Conservation (phyloP, 2,113 vertebrate genomes). For the Synchiropus splendidus region DNA sequence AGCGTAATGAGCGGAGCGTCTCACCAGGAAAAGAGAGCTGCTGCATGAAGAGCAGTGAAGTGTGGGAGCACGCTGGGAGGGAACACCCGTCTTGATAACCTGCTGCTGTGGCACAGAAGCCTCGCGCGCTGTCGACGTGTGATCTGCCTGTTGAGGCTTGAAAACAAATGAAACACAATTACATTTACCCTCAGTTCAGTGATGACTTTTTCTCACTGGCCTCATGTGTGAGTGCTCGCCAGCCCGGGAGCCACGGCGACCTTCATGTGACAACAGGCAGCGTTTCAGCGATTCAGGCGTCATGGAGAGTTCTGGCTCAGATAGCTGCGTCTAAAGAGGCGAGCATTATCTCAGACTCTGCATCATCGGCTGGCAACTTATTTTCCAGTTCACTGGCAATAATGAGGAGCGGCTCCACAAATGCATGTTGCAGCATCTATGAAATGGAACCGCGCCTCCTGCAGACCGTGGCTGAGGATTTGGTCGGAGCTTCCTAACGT, state of each 20-base stretch:
- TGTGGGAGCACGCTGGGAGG: too few species aligned
- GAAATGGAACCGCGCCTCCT: conserved; percentile 5
- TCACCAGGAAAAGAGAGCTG: too few species aligned
- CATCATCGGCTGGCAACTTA: conserved; percentile 54
- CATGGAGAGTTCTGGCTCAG: conserved; percentile 43
- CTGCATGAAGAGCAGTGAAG: too few species aligned
- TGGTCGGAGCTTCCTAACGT: too few species aligned
- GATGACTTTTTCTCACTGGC: conserved; percentile 17
- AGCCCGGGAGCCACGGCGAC: conserved; percentile 22
- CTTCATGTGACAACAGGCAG: conserved; percentile 30
- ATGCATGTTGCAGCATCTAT: conserved; percentile 42
- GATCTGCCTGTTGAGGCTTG: conserved; percentile 28
- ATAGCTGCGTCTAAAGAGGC: conserved; percentile 53
- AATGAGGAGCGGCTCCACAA: conserved; percentile 56
- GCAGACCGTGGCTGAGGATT: too few species aligned
- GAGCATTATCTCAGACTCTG: conserved; percentile 46
- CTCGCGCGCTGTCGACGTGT: conserved; percentile 22
- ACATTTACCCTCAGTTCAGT: conserved; percentile 35
- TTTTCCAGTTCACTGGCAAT: conserved; percentile 71
- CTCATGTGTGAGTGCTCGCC: conserved; percentile 20
- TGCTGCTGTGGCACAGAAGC: conserved; percentile 9
- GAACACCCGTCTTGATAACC: background rate
- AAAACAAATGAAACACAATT: conserved; percentile 32
- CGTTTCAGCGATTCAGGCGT: conserved; percentile 33
- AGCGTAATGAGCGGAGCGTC: too few species aligned